Base-by-base conservation (phyloP, 2,113 vertebrate species). In the Otus sunia region DNA sequence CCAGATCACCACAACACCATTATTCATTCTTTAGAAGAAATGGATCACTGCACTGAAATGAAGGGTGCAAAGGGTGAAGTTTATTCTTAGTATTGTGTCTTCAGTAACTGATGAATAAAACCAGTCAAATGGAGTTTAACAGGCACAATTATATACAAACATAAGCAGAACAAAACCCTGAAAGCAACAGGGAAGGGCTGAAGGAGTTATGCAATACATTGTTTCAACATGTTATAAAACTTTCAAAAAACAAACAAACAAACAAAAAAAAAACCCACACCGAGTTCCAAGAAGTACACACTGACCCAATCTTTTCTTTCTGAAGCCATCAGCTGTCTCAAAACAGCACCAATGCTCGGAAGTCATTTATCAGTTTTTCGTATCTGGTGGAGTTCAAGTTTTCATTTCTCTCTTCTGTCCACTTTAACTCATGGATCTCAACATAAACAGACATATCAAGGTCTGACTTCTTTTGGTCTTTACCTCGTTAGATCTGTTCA, bases 201-300 rank as follows among this genome's bases (percentile, higher is more conserved):
- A 86, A 84, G 19, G 21, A 91, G 13, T 81, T 85, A 78, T 3
- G 25, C 66, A 97, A 91, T 8, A 36, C 26, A 68, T 16, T 15
- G 25, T 86, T 93, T 85, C 79, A 94, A 72, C 30, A 83, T 13
- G 7, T 71, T 53, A 41, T 39, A 58, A 56, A 59, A 67, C 32
- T 69, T 77, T 6, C 7, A 74, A 50, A 90, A 82, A n/a, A 25
- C 23, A 92, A 90, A 62, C 27, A 47, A 72, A 74, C 59, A 8
- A 16, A 7, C 22, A 30, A 25, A 25, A 41, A 41, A 7, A 41
- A 13, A 41, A 41, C 12, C 12, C 39, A 6, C 9, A 3, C 0
- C 6, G 50, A 43, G 34, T 89, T 90, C 59, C 43, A 88, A 66
- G 79, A 88, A 88, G 43, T n/a, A 92, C 56, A 56, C 52, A 12